These are phyloP conservation scores for Oreonectes daqikongensis DNA, from an alignment of 2,797 vertebrate species.

Conservation along the genomic window DNA sequence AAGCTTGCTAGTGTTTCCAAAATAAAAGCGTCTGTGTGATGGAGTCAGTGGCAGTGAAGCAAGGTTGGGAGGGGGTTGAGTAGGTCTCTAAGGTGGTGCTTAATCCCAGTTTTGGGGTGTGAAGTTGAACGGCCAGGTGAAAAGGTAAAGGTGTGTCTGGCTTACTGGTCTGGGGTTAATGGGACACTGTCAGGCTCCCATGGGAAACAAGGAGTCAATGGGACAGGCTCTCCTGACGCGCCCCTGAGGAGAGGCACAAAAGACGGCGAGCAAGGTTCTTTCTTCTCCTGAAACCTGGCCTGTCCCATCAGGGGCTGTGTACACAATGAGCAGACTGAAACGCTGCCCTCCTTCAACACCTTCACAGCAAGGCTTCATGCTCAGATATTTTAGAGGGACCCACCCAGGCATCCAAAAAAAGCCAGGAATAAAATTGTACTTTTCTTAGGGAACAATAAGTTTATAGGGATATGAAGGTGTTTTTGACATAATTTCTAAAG, in stretches of 20 bases:
- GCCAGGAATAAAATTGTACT: too few species aligned
- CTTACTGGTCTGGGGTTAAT: constrained; percentile 51
- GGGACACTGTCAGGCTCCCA: constrained; percentile 54
- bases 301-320: constrained; percentile 53
- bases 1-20: constrained; percentile 50
- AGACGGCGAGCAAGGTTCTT: constrained; percentile 49
- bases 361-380: constrained; percentile 42
- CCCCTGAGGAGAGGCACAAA: constrained; percentile 59
- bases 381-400: constrained; percentile 33
- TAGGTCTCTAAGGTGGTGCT: constrained; percentile 35
- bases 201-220: constrained; percentile 54
- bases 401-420: constrained; percentile 24
- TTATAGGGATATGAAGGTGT: not conserved
- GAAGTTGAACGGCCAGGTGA: constrained; percentile 51
- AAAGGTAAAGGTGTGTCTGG: constrained; percentile 52
- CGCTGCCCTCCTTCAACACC: constrained; percentile 55
- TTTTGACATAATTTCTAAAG: not conserved
- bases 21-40: constrained; percentile 51
- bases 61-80: constrained; percentile 36
- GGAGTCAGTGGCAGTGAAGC: constrained; percentile 22
- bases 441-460: too few species aligned
- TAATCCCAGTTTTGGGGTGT: constrained; percentile 41
- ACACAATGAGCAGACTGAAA: constrained; percentile 54
- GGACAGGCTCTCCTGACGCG: constrained; percentile 51
- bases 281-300: constrained; percentile 60